phyloP scores from a whole-genome alignment of 2,888 invertebrate species.

The Nemotelus pantherinus region DNA sequence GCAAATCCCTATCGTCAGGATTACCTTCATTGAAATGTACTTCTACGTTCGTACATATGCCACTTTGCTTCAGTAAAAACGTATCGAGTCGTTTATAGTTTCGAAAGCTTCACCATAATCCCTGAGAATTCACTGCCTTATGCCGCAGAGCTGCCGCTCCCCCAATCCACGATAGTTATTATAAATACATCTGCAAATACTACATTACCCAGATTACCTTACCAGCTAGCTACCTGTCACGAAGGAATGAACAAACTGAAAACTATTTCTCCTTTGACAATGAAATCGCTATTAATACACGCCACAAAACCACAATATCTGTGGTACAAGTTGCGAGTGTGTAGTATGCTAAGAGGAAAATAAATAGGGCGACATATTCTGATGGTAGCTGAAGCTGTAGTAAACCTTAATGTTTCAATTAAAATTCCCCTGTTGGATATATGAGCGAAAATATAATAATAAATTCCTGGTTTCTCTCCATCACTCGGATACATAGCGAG shows the following conservation, averaged over 20 bases:
- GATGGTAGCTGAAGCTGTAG: conserved; percentile 54
- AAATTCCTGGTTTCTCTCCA: conserved; percentile 29
- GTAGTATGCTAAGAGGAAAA: conserved; percentile 30
- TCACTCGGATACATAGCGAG: background rate
- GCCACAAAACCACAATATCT: conserved; percentile 36
- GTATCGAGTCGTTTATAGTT: background rate
- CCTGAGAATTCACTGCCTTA: conserved; percentile 3
- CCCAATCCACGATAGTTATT: conserved; percentile 18
- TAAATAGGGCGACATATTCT: conserved; percentile 42
- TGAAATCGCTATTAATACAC: conserved; percentile 39
- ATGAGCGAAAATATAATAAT: conserved; percentile 47
- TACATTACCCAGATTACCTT: conserved; percentile 21
- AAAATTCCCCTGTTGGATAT: conserved; percentile 54
- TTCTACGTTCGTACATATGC: too few relatives aligned
- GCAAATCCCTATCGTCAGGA: too few relatives aligned
- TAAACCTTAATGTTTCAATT: conserved; percentile 62
- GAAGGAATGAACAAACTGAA: conserved; percentile 34
- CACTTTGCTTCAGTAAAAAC: background rate
- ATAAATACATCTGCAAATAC: conserved; percentile 35
- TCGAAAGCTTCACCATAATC: conserved; percentile 6
- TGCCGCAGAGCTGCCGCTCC: background rate
- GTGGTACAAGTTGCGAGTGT: conserved; percentile 3
- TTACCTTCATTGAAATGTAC: too few relatives aligned
- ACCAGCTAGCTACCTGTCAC: conserved; percentile 23
- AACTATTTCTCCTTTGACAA: conserved; percentile 41